Percentiles rank a stretch among this genome's conserved stretches.
Conservation (phyloP, 2,113 vertebrate species). For the Sminthopsis crassicaudata region DNA sequence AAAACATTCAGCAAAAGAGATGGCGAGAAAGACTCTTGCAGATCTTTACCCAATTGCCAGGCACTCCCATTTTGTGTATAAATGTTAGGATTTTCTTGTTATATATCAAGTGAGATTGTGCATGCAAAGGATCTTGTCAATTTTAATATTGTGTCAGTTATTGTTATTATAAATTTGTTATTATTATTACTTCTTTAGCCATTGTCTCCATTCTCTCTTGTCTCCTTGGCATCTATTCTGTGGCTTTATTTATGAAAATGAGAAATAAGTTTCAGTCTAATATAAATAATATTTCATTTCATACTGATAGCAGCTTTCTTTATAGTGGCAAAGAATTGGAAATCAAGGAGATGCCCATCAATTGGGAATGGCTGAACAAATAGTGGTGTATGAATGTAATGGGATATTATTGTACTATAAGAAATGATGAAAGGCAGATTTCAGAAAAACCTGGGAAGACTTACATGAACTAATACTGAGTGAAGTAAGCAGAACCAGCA, state of each 20-base stretch:
- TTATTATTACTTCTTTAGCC: background rate
- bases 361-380: too few species aligned
- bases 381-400: too few species aligned
- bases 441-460: too few species aligned
- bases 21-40: background rate
- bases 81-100: background rate
- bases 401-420: too few species aligned
- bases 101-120: background rate
- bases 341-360: too few species aligned
- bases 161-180: background rate
- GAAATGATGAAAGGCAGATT: too few species aligned
- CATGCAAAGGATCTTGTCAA: background rate
- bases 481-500: too few species aligned
- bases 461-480: too few species aligned
- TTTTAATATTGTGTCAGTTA: background rate
- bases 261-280: background rate
- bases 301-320: too few species aligned
- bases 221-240: background rate
- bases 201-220: background rate
- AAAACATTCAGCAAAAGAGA: background rate
- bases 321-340: too few species aligned
- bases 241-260: background rate
- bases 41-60: background rate
- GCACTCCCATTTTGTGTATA: background rate
- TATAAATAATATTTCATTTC: too few species aligned